Conservation (phyloP, 2,113 vertebrate genomes). For the Callospermophilus lateralis region DNA sequence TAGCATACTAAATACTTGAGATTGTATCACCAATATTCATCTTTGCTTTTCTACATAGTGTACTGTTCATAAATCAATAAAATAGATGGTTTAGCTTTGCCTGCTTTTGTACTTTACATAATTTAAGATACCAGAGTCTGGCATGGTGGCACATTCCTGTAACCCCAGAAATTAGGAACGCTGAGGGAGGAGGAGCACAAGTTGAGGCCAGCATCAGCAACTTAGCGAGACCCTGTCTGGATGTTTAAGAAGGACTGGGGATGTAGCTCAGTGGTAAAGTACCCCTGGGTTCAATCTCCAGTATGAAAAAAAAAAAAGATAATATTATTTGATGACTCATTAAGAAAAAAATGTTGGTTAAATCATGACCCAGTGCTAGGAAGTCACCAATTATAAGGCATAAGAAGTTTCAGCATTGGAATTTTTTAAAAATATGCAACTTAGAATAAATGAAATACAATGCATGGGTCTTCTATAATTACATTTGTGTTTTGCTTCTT, state of each 20-base stretch:
- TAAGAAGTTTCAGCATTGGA: background rate
- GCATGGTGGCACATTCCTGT: no score
- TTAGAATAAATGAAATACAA: background rate
- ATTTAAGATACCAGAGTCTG: background rate
- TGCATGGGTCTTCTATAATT: background rate
- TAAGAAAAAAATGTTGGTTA: background rate
- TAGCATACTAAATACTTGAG: slow-evolving; percentile 28
- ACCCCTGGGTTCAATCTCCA: no score
- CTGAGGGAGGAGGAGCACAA: no score
- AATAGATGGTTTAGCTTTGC: background rate
- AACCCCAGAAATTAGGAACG: no score
- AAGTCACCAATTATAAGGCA: background rate
- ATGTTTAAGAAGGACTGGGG: no score
- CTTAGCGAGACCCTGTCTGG: no score
- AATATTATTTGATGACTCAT: background rate
- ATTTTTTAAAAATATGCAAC: background rate
- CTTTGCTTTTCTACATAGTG: background rate
- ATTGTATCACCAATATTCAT: background rate
- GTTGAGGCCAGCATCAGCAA: no score
- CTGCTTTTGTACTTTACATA: background rate
- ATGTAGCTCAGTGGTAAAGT: no score
- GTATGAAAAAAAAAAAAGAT: no score
- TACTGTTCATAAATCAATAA: background rate
- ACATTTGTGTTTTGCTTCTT: slow-evolving; percentile 4
- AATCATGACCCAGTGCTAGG: background rate